phyloP scores from a whole-genome alignment of 2,888 invertebrate genomes.

The Synanthedon formicaeformis region DNA sequence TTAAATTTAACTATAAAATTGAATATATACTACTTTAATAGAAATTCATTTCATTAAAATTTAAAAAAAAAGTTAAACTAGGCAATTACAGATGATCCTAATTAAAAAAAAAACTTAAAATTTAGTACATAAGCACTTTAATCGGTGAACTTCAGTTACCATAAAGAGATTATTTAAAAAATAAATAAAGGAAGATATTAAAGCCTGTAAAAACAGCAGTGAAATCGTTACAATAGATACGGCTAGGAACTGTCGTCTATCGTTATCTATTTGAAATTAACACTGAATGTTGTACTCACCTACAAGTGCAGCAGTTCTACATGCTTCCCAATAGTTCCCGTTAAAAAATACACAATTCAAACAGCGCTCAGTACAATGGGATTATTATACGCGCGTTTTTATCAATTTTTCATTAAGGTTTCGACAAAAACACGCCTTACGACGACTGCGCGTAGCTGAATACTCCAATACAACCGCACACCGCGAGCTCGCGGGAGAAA shows the following conservation, averaged over 20 bases:
- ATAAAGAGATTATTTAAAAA: too few species aligned
- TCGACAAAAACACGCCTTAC: conserved; percentile 50
- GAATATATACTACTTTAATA: too few species aligned
- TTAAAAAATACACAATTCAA: conserved; percentile 32
- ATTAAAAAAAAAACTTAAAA: too few species aligned
- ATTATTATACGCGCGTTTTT: conserved; percentile 34
- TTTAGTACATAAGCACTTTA: too few species aligned
- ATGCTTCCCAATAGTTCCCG: conserved; percentile 29
- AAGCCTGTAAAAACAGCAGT: background rate
- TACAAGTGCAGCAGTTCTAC: conserved; percentile 18
- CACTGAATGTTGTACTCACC: conserved; percentile 41
- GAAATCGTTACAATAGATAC: background rate
- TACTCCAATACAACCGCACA: background rate
- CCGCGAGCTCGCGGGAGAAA: conserved; percentile 43
- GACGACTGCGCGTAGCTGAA: conserved; percentile 10
- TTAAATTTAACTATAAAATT: too few species aligned
- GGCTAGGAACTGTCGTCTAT: conserved; percentile 12
- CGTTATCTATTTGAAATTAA: conserved; percentile 41
- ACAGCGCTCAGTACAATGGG: conserved; percentile 15
- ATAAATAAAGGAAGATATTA: background rate
- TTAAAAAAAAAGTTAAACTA: too few species aligned
- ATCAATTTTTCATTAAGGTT: conserved; percentile 53
- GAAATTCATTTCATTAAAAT: too few species aligned
- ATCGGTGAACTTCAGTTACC: too few species aligned
- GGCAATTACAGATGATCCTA: too few species aligned